Evolutionary conservation across 2,797 vertebrate genomes (phyloP).

Genomic region (Arrhamphus sclerolepis): DNA sequence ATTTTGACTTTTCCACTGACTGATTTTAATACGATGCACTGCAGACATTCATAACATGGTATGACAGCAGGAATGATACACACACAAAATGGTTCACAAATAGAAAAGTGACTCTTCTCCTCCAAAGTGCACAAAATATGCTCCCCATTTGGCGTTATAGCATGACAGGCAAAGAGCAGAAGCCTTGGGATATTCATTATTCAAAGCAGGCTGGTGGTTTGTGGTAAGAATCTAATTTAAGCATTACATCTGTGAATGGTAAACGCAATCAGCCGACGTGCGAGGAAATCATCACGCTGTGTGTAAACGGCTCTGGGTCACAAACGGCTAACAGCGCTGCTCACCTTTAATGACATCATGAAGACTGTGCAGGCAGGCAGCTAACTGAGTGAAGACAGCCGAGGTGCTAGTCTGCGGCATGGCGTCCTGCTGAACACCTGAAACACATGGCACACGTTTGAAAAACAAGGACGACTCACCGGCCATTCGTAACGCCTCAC

Average conservation of each 20-base stretch:
- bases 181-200: background rate
- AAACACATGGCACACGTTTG: constrained; percentile 31
- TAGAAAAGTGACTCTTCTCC: too few species aligned
- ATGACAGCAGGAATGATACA: too few species aligned
- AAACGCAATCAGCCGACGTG: background rate
- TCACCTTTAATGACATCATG: constrained; percentile 91
- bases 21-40: background rate
- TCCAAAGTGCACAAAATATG: too few species aligned
- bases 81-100: too few species aligned
- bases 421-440: constrained; percentile 89
- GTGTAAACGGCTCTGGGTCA: constrained; percentile 1
- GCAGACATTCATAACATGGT: too few species aligned
- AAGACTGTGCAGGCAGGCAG: constrained; percentile 88
- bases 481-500: constrained; percentile 5
- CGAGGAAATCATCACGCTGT: background rate
- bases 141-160: too few species aligned
- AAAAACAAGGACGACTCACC: constrained; percentile 9
- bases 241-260: constrained; percentile 20
- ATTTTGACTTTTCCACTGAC: background rate
- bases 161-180: too few species aligned
- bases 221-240: background rate
- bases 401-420: constrained; percentile 88
- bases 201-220: constrained; percentile 3
- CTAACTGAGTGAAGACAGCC: constrained; percentile 90
- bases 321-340: constrained; percentile 16